phyloP scores from a whole-genome alignment of 2,113 vertebrate genomes.

The Brienomyrus longianalis region DNA sequence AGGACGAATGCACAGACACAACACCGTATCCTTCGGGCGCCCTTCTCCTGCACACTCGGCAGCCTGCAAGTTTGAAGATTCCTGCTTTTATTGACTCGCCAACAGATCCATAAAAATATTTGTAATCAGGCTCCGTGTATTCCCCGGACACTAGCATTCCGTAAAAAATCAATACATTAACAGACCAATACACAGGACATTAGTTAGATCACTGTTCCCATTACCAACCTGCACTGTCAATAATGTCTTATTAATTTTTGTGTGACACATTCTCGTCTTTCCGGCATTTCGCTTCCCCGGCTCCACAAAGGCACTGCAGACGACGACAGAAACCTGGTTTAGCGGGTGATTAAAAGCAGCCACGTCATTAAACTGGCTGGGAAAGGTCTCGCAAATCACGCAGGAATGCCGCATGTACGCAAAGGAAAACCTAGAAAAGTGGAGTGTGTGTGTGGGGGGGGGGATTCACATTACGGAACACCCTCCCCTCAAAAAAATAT shows the following conservation, averaged over 20 bases:
- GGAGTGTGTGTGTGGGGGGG: no score
- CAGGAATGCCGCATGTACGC: not conserved
- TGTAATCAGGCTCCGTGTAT: conserved; percentile 40
- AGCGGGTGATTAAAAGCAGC: not conserved
- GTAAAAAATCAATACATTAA: conserved; percentile 47
- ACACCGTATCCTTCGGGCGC: not conserved
- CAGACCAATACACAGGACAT: conserved; percentile 11
- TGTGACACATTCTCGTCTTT: not conserved
- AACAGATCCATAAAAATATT: conserved; percentile 47
- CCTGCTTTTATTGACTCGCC: not conserved
- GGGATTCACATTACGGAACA: not conserved
- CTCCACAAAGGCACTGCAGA: not conserved
- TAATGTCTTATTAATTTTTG: not conserved
- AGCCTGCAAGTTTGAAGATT: not conserved
- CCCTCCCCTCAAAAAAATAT: not conserved
- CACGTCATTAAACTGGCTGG: not conserved
- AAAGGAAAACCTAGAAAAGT: not conserved
- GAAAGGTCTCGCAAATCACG: not conserved
- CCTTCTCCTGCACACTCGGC: not conserved
- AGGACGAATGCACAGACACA: not conserved
- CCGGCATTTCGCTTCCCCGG: not conserved
- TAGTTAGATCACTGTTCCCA: not conserved
- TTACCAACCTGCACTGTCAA: not conserved
- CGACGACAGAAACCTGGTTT: not conserved
- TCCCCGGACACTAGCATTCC: conserved; percentile 42